Evolutionary conservation across 1,140 invertebrate genomes (phyloP).

Genomic region (Drosophila pruinosa): DNA sequence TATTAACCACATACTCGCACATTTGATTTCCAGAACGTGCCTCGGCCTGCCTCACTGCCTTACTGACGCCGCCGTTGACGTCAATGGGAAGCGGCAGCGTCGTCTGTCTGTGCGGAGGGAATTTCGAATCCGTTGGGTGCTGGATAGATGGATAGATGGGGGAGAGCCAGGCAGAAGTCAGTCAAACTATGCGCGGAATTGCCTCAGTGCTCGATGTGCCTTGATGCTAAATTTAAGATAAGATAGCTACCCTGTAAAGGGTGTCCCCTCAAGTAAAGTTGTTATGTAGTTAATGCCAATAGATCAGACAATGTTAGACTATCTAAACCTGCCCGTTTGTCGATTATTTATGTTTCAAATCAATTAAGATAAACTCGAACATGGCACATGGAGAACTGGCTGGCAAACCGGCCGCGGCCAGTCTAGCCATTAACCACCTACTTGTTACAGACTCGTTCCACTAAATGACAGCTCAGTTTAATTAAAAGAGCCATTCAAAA

Average conservation of each 20-base stretch:
- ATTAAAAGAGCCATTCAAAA: conserved; percentile 56
- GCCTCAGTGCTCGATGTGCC: background rate
- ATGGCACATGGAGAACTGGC: no score
- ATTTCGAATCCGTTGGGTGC: conserved; percentile 3
- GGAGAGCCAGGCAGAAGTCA: conserved; percentile 11
- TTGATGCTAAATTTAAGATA: conserved; percentile 35
- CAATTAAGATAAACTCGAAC: conserved; percentile 72
- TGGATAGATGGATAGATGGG: background rate
- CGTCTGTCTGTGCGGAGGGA: conserved; percentile 17
- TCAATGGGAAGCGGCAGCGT: conserved; percentile 48
- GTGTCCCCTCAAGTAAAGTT: no score
- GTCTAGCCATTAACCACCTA: background rate
- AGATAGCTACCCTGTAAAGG: background rate
- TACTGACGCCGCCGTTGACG: conserved; percentile 67
- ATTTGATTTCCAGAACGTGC: conserved; percentile 78
- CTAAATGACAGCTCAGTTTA: conserved; percentile 54
- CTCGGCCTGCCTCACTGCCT: conserved; percentile 49
- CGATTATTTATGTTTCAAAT: conserved; percentile 71
- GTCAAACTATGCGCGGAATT: conserved; percentile 31
- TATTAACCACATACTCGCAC: conserved; percentile 12
- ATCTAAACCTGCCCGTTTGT: conserved; percentile 32
- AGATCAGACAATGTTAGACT: no score
- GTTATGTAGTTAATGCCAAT: background rate
- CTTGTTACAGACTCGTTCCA: conserved; percentile 44
- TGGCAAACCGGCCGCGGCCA: conserved; percentile 36